phyloP scores from a whole-genome alignment of 1,140 invertebrate genomes.

The Theocolax elegans region DNA sequence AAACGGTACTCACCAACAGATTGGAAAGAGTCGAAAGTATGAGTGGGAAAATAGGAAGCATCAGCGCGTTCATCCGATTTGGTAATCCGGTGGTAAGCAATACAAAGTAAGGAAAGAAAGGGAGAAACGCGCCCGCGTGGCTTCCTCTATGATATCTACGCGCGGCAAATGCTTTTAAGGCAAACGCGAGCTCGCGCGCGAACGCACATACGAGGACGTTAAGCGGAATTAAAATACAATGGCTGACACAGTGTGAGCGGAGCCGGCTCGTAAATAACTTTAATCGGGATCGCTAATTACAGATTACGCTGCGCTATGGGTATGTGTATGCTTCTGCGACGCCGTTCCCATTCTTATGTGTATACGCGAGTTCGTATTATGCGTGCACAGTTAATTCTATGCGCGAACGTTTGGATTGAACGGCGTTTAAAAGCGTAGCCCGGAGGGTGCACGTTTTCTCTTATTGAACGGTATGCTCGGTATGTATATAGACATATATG shows the following conservation, averaged over 20 bases:
- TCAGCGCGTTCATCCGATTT: slow-evolving; percentile 43
- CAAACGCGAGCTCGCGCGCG: slow-evolving; percentile 40
- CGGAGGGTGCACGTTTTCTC: too few relatives aligned
- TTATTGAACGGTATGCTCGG: too few relatives aligned
- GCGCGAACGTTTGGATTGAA: slow-evolving; percentile 51
- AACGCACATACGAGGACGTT: slow-evolving; percentile 53
- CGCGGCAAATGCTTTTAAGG: slow-evolving; percentile 39
- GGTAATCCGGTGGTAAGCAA: slow-evolving; percentile 52
- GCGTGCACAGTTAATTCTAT: slow-evolving; percentile 44
- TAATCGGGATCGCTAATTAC: slow-evolving; percentile 68
- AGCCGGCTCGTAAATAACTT: slow-evolving; percentile 65
- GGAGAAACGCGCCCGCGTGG: neutral
- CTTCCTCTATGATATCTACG: neutral
- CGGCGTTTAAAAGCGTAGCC: slow-evolving; percentile 57
- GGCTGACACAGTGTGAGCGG: slow-evolving; percentile 62
- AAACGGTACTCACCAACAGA: too few relatives aligned
- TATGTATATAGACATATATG: too few relatives aligned
- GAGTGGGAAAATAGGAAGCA: neutral
- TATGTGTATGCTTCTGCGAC: slow-evolving; percentile 50
- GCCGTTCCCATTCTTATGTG: slow-evolving; percentile 61
- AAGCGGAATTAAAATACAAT: slow-evolving; percentile 67
- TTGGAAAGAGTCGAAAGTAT: neutral
- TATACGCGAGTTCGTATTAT: slow-evolving; percentile 42
- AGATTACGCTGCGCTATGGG: slow-evolving; percentile 59
- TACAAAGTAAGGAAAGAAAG: neutral